These are phyloP conservation scores for Mechanitis messenoides DNA, from an alignment of 2,888 invertebrate species.

Conservation along the genomic window DNA sequence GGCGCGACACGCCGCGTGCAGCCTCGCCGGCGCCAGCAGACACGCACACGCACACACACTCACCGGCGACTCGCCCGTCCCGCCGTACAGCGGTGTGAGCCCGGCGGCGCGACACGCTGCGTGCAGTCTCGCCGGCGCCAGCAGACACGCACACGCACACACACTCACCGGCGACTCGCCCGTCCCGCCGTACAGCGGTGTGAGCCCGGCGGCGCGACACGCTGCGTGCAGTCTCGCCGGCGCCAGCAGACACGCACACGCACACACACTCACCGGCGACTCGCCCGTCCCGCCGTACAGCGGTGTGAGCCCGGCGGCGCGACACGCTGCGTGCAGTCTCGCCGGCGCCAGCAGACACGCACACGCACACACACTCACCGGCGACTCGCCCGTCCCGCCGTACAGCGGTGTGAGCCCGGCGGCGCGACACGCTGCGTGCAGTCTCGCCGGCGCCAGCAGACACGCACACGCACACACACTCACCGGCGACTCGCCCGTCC, in stretches of 20 bases:
- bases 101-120: conserved; percentile 76
- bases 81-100: conserved; percentile 73
- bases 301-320: conserved; percentile 77
- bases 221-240: conserved; percentile 77
- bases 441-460: conserved; percentile 76
- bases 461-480: conserved; percentile 52
- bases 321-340: conserved; percentile 75
- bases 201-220: conserved; percentile 75
- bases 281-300: conserved; percentile 52
- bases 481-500: conserved; percentile 42
- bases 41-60: conserved; percentile 52
- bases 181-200: conserved; percentile 67
- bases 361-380: conserved; percentile 43
- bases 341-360: conserved; percentile 78
- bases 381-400: conserved; percentile 34
- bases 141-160: conserved; percentile 65
- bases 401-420: conserved; percentile 79
- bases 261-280: conserved; percentile 41
- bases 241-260: conserved; percentile 76
- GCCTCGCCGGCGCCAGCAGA: conserved; percentile 76
- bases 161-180: conserved; percentile 43
- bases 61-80: conserved; percentile 42
- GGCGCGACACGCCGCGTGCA: conserved; percentile 74
- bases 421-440: conserved; percentile 74
- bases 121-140: conserved; percentile 78